These are phyloP conservation scores for Patagioenas fasciata DNA, from an alignment of 2,113 vertebrate genomes.

Conservation along the genomic window DNA sequence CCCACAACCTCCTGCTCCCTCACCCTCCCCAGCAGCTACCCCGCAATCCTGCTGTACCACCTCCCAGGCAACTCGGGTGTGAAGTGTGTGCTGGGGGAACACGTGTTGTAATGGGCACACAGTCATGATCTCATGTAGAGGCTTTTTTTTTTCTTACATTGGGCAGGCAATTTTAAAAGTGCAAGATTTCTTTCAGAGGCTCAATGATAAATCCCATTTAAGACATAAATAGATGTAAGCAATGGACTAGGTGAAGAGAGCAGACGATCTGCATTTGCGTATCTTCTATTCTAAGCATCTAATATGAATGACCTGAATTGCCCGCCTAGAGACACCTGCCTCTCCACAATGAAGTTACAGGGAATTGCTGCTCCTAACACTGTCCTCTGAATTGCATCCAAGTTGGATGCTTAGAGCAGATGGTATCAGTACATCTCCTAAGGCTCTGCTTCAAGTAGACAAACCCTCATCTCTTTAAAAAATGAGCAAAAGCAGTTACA, in stretches of 20 bases:
- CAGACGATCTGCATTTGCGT: background rate
- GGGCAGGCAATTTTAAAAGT: background rate
- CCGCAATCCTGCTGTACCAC: background rate
- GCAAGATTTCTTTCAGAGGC: background rate
- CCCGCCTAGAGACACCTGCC: background rate
- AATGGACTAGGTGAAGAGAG: background rate
- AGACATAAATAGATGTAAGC: background rate
- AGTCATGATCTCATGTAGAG: background rate
- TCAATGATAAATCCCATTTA: background rate
- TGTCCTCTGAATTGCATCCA: slow-evolving; percentile 39
- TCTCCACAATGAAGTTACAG: background rate
- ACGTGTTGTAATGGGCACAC: background rate
- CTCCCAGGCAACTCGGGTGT: background rate
- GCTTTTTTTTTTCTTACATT: background rate
- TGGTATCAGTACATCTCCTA: slow-evolving; percentile 35
- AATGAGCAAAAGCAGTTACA: background rate
- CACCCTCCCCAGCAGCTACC: background rate
- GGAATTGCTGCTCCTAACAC: background rate
- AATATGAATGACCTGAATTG: slow-evolving; percentile 31
- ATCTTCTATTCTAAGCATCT: slow-evolving; percentile 33
- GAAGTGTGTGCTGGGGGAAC: background rate
- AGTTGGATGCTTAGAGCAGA: slow-evolving; percentile 50
- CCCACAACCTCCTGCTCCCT: background rate
- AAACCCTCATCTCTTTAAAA: background rate
- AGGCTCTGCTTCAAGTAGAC: background rate